Evolutionary conservation across 1,140 invertebrate genomes (phyloP), one percentile per base, ranked within the genome.

Genomic region (Holcopasites calliopsidis): DNA sequence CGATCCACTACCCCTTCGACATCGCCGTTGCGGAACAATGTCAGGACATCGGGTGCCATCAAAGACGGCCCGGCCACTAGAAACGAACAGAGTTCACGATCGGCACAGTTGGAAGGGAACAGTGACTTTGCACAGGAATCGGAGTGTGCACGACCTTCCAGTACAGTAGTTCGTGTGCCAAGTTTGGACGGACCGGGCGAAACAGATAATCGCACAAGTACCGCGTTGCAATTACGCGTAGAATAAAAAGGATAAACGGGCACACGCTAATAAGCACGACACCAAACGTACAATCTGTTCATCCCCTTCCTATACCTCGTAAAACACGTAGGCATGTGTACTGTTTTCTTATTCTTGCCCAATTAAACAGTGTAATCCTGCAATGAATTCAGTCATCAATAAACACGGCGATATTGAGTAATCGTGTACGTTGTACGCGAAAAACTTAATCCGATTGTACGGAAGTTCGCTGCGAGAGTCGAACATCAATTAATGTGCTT

Each of bases 1-100:
- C 65, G 66, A 23, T 79, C 81, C 1, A 66, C 65, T 6, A 86
- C 86, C 28, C 80, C 83, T 3, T 79, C 82, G 23, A n/a, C n/a
- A n/a, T 75, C 78, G 0, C 83, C 80, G 8, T 85, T 86, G 8
- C 66, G 83, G 11, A 80, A 47, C 0, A 80, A 73, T 35, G 54
- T 54, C 3, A 47, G 60, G 55, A 68, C 74, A 52, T 70, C 68
- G 6, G 33, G 10, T 26, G 44, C 18, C 5, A 40, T 21, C 21
- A 66, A 61, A 35, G 44, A 75, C 11, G 47, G 11, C 0, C 31
- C 47, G 6, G 13, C n/a, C 4, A 70, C 33, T 16, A 75, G 40
- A 44, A 79, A 68, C 16, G 61, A 69, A 23, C 49, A 44, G 16
- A 18, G n/a, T 7, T 38, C 60, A 3, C 60, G 64, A 35, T 38